Conservation (phyloP, 2,888 invertebrate genomes). For the Temnothorax rugatulus region DNA sequence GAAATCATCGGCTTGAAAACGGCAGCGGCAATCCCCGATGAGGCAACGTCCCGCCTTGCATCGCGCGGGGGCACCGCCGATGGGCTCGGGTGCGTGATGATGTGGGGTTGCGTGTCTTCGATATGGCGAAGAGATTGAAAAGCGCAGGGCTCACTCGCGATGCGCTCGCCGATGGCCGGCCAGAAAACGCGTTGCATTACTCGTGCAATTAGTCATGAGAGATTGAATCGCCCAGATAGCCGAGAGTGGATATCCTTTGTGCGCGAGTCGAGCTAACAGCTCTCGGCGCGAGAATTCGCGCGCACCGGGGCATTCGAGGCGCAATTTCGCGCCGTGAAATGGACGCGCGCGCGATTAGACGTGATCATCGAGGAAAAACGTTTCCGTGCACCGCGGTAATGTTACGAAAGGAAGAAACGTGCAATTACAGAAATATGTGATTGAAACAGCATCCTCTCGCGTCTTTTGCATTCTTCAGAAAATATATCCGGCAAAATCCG, state of each 20-base stretch:
- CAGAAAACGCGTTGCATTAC: conserved; percentile 71
- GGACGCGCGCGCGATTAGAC: conserved; percentile 17
- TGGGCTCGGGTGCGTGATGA: conserved; percentile 69
- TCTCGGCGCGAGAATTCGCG: conserved; percentile 43
- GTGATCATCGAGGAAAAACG: conserved; percentile 5
- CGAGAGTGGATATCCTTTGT: conserved; percentile 12
- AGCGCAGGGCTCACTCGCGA: conserved; percentile 30
- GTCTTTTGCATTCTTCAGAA: conserved; percentile 1
- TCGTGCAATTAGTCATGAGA: conserved; percentile 69
- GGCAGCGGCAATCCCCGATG: conserved; percentile 63
- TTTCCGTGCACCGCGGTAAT: not conserved
- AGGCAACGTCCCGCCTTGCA: conserved; percentile 72
- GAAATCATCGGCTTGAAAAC: conserved; percentile 69
- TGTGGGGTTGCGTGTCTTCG: conserved; percentile 47
- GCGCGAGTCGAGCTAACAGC: conserved; percentile 17
- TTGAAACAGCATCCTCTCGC: not conserved
- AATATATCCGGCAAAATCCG: not conserved
- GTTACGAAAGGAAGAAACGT: not conserved
- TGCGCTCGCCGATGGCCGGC: conserved; percentile 33
- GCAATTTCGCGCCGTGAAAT: conserved; percentile 30
- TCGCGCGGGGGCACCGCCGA: conserved; percentile 54
- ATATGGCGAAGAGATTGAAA: conserved; percentile 39
- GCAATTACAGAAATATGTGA: not conserved
- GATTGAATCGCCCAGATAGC: conserved; percentile 56
- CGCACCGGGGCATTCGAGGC: not conserved